These are phyloP conservation scores for Spodoptera exigua DNA, from an alignment of 2,888 invertebrate species.

Conservation along the genomic window DNA sequence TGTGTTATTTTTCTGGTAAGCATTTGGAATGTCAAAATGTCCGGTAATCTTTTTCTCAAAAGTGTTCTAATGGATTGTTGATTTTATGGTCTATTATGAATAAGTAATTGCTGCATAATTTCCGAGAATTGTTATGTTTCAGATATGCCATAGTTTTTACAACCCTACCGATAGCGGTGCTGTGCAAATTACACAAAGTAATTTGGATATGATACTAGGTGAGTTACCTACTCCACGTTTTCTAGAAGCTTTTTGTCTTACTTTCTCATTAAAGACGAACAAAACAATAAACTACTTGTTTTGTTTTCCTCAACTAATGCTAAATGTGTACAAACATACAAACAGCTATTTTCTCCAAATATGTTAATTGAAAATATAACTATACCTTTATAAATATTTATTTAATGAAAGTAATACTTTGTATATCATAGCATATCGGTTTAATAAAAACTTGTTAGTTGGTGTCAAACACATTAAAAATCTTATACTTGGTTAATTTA, in stretches of 20 bases:
- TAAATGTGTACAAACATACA: too few species aligned
- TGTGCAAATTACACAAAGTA: conserved; percentile 93
- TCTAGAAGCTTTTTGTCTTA: conserved; percentile 35
- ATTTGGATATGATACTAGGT: conserved; percentile 96
- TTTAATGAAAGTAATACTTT: too few species aligned
- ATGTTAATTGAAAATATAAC: too few species aligned
- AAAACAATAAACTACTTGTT: conserved; percentile 6
- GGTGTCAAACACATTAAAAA: not conserved
- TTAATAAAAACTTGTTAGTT: not conserved
- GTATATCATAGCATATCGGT: not conserved
- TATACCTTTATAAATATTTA: too few species aligned
- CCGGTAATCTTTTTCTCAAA: conserved; percentile 46
- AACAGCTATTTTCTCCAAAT: too few species aligned
- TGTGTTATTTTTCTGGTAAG: conserved; percentile 80
- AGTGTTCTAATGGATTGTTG: conserved; percentile 68
- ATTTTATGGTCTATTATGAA: conserved; percentile 79
- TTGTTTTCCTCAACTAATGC: too few species aligned
- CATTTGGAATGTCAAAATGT: conserved; percentile 43
- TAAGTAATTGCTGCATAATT: conserved; percentile 75
- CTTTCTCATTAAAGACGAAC: not conserved
- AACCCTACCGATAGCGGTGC: conserved; percentile 95
- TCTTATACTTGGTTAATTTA: not conserved
- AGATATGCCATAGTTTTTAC: conserved; percentile 90
- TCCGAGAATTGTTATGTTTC: conserved; percentile 77
- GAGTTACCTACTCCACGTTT: conserved; percentile 71